A percentile compares a stretch with the other conserved stretches of the same genome.
These are phyloP conservation scores for Ageneiosus marmoratus DNA, from an alignment of 2,113 vertebrate species.

Conservation along the genomic window DNA sequence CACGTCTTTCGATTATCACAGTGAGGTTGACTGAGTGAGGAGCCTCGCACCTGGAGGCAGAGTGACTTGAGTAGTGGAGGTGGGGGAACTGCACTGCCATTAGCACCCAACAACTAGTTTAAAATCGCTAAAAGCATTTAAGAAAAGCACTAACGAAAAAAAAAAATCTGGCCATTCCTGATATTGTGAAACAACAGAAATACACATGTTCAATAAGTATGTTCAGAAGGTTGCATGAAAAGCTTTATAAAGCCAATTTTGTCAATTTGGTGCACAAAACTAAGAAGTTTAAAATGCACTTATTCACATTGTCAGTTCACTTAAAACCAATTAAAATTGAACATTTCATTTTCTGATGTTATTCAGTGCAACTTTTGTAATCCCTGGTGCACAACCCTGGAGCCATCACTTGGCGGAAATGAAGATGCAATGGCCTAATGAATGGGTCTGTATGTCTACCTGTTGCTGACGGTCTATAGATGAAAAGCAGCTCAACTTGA, in stretches of 20 bases:
- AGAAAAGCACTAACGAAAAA: constrained; percentile 14
- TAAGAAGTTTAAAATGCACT: constrained; percentile 38
- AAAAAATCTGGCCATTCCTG: constrained; percentile 18
- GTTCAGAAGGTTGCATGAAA: constrained; percentile 9
- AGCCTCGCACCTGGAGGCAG: constrained; percentile 47
- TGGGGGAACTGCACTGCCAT: constrained; percentile 25
- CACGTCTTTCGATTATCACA: constrained; percentile 55
- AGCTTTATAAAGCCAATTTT: constrained; percentile 10
- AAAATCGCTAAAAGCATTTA: constrained; percentile 11
- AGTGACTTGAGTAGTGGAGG: constrained; percentile 39
- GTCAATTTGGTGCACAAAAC: constrained; percentile 44
- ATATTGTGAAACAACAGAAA: constrained; percentile 8
- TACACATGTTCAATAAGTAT: constrained; percentile 2
- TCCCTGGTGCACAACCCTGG: constrained; percentile 3
- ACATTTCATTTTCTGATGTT: constrained; percentile 26
- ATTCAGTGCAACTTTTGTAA: constrained; percentile 67
- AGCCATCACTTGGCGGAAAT: constrained; percentile 32
- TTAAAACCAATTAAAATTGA: constrained; percentile 47
- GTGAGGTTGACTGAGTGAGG: constrained; percentile 48
- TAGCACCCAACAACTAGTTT: constrained; percentile 41
- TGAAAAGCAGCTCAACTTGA: constrained; percentile 62
- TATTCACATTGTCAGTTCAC: constrained; percentile 21
- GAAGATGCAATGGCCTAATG: constrained; percentile 37
- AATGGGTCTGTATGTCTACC: constrained; percentile 40
- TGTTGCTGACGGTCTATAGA: constrained; percentile 55